Base-by-base conservation (phyloP, 1,140 invertebrate species). In the Meloidogyne hapla region DNA sequence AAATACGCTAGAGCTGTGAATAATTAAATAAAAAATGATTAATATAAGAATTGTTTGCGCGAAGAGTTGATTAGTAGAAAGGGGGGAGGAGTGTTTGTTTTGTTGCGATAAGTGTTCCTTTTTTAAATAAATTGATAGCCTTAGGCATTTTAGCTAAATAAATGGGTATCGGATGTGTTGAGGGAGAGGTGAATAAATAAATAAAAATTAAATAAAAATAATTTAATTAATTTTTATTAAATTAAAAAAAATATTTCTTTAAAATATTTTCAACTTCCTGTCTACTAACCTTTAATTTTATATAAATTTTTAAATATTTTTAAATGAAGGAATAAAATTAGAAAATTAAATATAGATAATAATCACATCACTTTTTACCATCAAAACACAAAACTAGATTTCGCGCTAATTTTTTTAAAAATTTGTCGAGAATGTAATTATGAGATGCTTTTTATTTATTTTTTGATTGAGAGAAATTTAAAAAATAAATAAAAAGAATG, bases 351-450 rank as follows among this genome's bases (percentile, higher is more conserved):
- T 56, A 56, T n/a, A 56, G 48, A 56, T 56, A 48, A 56, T 56
- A 13, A 56, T 56, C 48, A 56, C 48, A 56, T 56, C 48, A 56
- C n/a, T 56, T 56, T 56, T 56, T n/a, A 56, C 48, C 48, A 56
- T 56, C 48, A 56, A 56, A 56, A 56, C n/a, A 56, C 48, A 56
- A 56, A 56, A 56, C 48, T 56, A 56, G 48, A 56, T 56, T 56
- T 56, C 8, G n/a, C n/a, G 48, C 8, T 56, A 18, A n/a, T 56
- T n/a, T 56, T 56, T 56, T 56, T 8, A n/a, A n/a, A n/a, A 21
- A 21, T 26, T 15, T 26, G 23, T 66, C 21, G 15, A 66, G 8
- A 66, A 66, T 23, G 25, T 66, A 18, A 66, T 66, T 15, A 26
- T 33, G 21, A 28, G 6, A 68, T 68, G 28, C 21, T 33, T 28